phyloP scores from a whole-genome alignment of 37 sponge, comb jelly and placozoan species.

The Bolinopsis microptera region DNA sequence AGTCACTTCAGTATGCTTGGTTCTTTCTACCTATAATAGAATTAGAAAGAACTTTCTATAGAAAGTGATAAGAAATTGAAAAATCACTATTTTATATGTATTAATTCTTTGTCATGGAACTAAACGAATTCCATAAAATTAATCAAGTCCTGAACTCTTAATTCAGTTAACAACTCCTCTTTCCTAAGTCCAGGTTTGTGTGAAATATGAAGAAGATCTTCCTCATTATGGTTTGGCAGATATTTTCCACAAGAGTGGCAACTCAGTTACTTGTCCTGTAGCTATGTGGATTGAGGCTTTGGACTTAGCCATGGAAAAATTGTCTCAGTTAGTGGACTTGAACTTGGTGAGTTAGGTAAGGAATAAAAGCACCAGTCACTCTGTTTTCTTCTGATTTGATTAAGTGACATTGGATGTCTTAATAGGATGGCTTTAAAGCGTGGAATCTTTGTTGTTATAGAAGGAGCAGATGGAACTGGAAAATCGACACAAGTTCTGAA shows the following conservation, averaged over 20 bases:
- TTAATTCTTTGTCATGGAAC: too few relatives aligned
- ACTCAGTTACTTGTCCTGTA: background rate
- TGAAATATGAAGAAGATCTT: background rate
- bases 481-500: constrained; percentile 56
- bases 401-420: too few relatives aligned
- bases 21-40: too few relatives aligned
- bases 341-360: background rate
- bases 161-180: background rate
- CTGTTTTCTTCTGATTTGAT: too few relatives aligned
- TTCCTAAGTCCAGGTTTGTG: background rate
- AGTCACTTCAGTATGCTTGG: too few relatives aligned
- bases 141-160: too few relatives aligned
- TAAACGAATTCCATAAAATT: too few relatives aligned
- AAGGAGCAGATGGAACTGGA: constrained; percentile 64
- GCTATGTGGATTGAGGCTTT: constrained; percentile 37
- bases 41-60: too few relatives aligned
- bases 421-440: constrained; percentile 50
- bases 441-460: constrained; percentile 52
- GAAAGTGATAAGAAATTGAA: too few relatives aligned
- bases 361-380: too few relatives aligned
- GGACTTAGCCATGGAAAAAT: background rate
- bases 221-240: background rate
- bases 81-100: too few relatives aligned
- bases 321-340: background rate
- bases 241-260: background rate